These are phyloP conservation scores for Lepus europaeus DNA, from an alignment of 2,113 vertebrate genomes.

Conservation along the genomic window DNA sequence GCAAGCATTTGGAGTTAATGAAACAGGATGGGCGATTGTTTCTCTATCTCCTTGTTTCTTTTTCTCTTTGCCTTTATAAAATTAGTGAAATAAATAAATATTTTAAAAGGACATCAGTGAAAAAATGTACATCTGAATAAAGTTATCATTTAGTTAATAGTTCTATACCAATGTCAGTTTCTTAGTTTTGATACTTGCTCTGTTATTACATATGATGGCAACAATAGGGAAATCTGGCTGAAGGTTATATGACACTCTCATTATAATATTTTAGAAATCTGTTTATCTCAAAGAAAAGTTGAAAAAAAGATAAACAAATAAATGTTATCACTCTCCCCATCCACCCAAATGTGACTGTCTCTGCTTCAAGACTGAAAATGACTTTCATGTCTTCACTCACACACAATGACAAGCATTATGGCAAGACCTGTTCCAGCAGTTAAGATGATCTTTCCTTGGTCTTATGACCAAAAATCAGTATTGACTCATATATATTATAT, in stretches of 20 bases:
- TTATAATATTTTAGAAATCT: not conserved
- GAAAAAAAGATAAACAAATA: not conserved
- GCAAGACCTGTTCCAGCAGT: not conserved
- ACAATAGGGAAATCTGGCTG: not conserved
- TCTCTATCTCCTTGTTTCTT: too few species aligned
- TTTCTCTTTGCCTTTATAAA: too few species aligned
- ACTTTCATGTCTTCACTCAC: not conserved
- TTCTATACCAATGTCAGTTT: not conserved
- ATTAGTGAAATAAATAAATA: too few species aligned
- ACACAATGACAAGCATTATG: not conserved
- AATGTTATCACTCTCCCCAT: not conserved
- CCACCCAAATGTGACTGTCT: not conserved
- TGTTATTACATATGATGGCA: not conserved
- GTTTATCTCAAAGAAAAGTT: not conserved
- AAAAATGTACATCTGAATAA: conserved; percentile 6
- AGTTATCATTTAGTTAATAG: not conserved
- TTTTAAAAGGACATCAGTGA: not conserved
- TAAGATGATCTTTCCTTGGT: not conserved
- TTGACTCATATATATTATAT: not conserved
- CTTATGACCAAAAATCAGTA: not conserved
- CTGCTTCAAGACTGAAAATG: not conserved
- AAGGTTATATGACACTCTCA: not conserved
- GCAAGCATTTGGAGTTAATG: too few species aligned
- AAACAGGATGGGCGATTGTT: too few species aligned
- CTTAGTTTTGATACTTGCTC: conserved; percentile 6